Percentiles rank a stretch among this genome's conserved stretches.
Evolutionary conservation across 2,888 invertebrate species (phyloP).

Genomic region (Cosmia pyralina): DNA sequence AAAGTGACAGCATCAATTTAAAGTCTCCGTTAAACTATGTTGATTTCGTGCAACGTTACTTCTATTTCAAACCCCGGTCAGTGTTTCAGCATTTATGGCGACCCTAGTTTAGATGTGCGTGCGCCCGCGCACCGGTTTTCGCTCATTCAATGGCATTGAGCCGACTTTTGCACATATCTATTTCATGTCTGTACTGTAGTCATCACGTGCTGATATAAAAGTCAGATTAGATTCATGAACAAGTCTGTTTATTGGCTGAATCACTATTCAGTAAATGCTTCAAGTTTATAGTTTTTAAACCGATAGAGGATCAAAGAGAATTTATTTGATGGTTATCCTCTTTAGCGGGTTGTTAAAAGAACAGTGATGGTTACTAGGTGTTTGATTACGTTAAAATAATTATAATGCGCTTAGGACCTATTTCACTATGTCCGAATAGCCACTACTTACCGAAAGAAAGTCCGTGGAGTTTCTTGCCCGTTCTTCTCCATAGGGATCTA

Average conservation of each 20-base stretch:
- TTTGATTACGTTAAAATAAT: not conserved
- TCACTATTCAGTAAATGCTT: conserved; percentile 11
- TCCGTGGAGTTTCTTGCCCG: too few species aligned
- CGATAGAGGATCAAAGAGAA: conserved; percentile 37
- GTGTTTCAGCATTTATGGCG: too few species aligned
- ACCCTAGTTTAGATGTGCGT: too few species aligned
- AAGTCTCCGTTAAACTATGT: too few species aligned
- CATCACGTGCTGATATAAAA: conserved; percentile 44
- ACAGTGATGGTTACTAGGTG: not conserved
- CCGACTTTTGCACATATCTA: not conserved
- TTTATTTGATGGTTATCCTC: conserved; percentile 22
- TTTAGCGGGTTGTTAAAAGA: conserved; percentile 15
- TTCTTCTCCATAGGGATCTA: too few species aligned
- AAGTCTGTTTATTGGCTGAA: conserved; percentile 32
- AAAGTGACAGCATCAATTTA: too few species aligned
- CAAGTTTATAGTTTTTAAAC: conserved; percentile 36
- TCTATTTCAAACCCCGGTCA: too few species aligned
- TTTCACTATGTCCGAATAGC: too few species aligned
- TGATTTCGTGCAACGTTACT: too few species aligned
- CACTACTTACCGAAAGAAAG: too few species aligned
- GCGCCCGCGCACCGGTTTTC: too few species aligned
- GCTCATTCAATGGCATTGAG: not conserved
- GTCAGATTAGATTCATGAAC: conserved; percentile 42
- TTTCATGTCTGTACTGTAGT: not conserved
- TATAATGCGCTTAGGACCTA: not conserved